Percentiles rank a stretch among this genome's conserved stretches.
Evolutionary conservation across 1,140 invertebrate species (phyloP).

Genomic region (Brachionus koreanus): DNA sequence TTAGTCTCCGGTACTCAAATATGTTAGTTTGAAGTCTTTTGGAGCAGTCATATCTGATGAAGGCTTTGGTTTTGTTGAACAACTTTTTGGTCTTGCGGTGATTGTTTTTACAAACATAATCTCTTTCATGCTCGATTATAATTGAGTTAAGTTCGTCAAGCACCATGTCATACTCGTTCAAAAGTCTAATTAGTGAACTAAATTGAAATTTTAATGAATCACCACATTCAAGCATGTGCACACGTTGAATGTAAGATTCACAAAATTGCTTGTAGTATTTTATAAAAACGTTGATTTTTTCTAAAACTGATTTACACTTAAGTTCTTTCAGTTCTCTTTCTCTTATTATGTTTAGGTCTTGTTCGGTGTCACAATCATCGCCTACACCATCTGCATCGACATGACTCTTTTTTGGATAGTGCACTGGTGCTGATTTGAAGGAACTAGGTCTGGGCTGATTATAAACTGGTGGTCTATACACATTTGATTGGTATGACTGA

Average conservation of each 20-base stretch:
- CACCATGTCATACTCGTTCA: conserved; percentile 15
- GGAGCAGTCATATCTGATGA: conserved; percentile 29
- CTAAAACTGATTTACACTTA: conserved; percentile 13
- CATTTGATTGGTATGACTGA: neutral
- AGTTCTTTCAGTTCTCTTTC: conserved; percentile 7
- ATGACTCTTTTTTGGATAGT: neutral
- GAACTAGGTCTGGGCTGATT: neutral
- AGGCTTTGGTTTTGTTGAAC: conserved; percentile 39
- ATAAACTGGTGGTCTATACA: neutral
- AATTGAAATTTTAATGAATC: conserved; percentile 18
- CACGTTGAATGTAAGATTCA: neutral
- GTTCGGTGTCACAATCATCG: conserved; percentile 19
- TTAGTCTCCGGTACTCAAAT: conserved; percentile 13
- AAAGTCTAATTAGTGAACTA: neutral
- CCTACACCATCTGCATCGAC: neutral
- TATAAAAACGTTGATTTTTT: conserved; percentile 41
- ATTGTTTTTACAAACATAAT: conserved; percentile 22
- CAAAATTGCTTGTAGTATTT: conserved; percentile 40
- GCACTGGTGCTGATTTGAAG: neutral
- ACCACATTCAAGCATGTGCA: neutral
- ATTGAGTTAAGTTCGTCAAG: neutral
- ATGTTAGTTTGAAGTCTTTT: conserved; percentile 35
- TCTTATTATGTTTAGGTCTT: conserved; percentile 28
- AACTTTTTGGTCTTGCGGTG: conserved; percentile 28
- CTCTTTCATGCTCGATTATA: conserved; percentile 32